Percentiles rank a stretch among this genome's conserved stretches.
Evolutionary conservation across 2,797 vertebrate species (phyloP).

Genomic region (Rhyacichthys aspro): DNA sequence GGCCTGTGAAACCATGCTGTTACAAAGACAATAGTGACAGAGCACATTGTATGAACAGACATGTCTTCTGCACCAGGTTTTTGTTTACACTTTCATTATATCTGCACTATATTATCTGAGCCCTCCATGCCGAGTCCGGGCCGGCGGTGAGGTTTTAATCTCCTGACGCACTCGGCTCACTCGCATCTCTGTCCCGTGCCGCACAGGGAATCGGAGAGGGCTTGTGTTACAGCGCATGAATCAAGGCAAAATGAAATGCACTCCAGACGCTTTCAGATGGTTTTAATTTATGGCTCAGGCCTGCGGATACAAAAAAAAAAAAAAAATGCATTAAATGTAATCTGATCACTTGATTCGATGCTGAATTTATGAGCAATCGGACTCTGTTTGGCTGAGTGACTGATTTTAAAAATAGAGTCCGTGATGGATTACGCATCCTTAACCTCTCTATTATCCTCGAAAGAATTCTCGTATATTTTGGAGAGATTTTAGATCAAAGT

Average conservation of each 20-base stretch:
- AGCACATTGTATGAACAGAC: slow-evolving; percentile 74
- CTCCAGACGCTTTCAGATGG: slow-evolving; percentile 90
- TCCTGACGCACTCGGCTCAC: slow-evolving; percentile 79
- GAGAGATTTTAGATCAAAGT: no score
- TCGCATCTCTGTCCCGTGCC: slow-evolving; percentile 67
- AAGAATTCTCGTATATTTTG: neutral
- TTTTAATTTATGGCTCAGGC: slow-evolving; percentile 94
- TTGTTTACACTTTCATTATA: slow-evolving; percentile 92
- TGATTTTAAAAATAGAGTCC: slow-evolving; percentile 85
- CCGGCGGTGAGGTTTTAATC: slow-evolving; percentile 85
- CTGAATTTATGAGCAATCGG: slow-evolving; percentile 87
- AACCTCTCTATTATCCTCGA: slow-evolving; percentile 39
- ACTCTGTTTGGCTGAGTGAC: slow-evolving; percentile 80
- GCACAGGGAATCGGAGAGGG: slow-evolving; percentile 87
- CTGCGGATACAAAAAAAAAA: slow-evolving; percentile 77
- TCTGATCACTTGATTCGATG: slow-evolving; percentile 90
- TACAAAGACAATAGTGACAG: slow-evolving; percentile 73
- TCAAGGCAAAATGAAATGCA: slow-evolving; percentile 94
- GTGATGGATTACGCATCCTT: slow-evolving; percentile 65
- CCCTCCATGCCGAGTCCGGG: slow-evolving; percentile 87
- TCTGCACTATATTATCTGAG: slow-evolving; percentile 84
- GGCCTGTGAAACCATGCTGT: slow-evolving; percentile 76
- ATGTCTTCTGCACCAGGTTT: slow-evolving; percentile 81
- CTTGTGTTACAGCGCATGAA: slow-evolving; percentile 93
- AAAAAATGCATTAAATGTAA: slow-evolving; percentile 92